Conservation (phyloP, 2,113 vertebrate genomes). For the Porphyrio hochstetteri region DNA sequence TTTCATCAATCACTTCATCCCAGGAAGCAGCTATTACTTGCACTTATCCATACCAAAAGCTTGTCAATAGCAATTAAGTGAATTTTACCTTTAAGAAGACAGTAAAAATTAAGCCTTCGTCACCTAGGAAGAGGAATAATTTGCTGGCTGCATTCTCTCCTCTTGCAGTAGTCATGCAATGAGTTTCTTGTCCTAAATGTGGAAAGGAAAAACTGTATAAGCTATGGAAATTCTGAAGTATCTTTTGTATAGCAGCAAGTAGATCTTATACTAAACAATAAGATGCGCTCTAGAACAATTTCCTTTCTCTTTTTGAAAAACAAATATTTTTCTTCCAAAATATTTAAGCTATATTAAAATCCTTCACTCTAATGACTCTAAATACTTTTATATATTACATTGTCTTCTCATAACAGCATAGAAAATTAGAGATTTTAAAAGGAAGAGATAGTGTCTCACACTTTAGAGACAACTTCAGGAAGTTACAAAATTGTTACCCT, state of each 20-base stretch:
- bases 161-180: not conserved
- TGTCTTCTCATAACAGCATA: not conserved
- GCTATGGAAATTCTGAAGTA: not conserved
- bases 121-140: accelerated
- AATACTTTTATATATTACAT: not conserved
- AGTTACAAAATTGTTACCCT: not conserved
- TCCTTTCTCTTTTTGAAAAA: not conserved
- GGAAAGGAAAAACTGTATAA: not conserved
- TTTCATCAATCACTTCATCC: not conserved
- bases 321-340: not conserved
- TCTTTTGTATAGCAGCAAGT: not conserved
- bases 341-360: not conserved
- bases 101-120: not conserved
- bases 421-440: not conserved
- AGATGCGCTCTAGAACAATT: not conserved
- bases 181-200: not conserved
- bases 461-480: not conserved
- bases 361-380: not conserved
- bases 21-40: not conserved
- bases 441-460: not conserved
- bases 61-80: not conserved
- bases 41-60: not conserved
- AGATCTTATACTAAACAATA: not conserved
- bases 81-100: not conserved
- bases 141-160: not conserved